Base-by-base conservation (phyloP, 2,113 vertebrate species). In the Chloroceryle aenea region DNA sequence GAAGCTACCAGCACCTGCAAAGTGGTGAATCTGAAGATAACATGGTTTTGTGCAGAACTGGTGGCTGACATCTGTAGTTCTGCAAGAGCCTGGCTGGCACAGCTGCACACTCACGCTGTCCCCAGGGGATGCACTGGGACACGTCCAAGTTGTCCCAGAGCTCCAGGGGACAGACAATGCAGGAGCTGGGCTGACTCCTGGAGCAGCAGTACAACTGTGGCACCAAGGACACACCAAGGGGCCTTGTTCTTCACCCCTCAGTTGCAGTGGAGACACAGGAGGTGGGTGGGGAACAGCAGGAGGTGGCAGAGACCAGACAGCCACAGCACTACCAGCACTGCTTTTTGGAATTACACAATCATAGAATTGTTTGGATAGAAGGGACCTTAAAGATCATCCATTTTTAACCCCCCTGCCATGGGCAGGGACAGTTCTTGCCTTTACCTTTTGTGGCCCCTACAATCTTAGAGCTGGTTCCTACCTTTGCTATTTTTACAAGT, bases 81-180 rank as follows among this genome's bases (percentile, higher is more conserved):
- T 81, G 68, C 68, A 69, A 29, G 14, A 86, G 55, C 48, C 47
- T 42, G 68, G 29, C 50, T 59, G 34, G 52, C 74, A 80, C 30
- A 66, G 68, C 25, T 3, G 4, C 18, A 48, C 38, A 25, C 27
- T 26, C 53, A 15, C 64, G 45, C 23, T 48, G 34, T 55, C 34
- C 14, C 55, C 20, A 55, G 30, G 25, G 42, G 42, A 74, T 50
- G 15, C 1, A 1, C 2, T 50, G 59, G 67, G 36, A 93, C n/a
- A 30, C 4, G 38, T 62, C 32, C n/a, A 32, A 52, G 48, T 4
- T 66, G 82, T 64, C 7, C 2, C 26, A 50, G 42, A 56, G 64
- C 15, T 53, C 30, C 12, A 0, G 0, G 23, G 22, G 19, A 29
- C 66, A 87, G 47, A 38, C 23, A 23, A n/a, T 26, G 55, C 43